A percentile compares a stretch with the other conserved stretches of the same genome.
These are phyloP conservation scores for Enteromius argenteus DNA, from an alignment of 2,797 vertebrate genomes.

Conservation along the genomic window DNA sequence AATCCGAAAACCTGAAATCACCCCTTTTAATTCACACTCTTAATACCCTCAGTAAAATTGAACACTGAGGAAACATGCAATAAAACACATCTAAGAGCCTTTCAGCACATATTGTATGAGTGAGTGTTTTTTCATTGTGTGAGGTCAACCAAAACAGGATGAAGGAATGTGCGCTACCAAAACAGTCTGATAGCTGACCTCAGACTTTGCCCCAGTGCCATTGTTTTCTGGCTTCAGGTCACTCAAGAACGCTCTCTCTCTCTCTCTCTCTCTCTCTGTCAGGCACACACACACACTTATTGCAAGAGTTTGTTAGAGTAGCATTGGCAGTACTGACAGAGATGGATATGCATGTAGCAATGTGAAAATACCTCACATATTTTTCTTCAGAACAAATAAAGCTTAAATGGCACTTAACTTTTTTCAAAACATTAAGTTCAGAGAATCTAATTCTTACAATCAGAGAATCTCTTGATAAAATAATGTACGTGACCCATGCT, in stretches of 20 bases:
- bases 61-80: slow-evolving; percentile 10
- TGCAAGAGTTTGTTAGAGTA: slow-evolving; percentile 49
- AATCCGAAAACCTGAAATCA: slow-evolving; percentile 30
- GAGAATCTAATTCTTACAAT: not conserved
- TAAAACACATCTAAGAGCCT: slow-evolving; percentile 30
- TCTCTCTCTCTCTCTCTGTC: not conserved
- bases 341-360: slow-evolving; percentile 56
- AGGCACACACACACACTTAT: slow-evolving; percentile 30
- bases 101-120: slow-evolving; percentile 61
- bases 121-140: slow-evolving; percentile 54
- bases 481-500: too few relatives aligned
- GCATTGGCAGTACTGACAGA: slow-evolving; percentile 56
- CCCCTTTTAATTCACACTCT: slow-evolving; percentile 1
- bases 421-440: not conserved
- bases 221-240: slow-evolving; percentile 58
- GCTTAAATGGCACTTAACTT: not conserved
- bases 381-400: slow-evolving; percentile 13
- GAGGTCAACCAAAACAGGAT: slow-evolving; percentile 61
- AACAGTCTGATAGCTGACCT: slow-evolving; percentile 62
- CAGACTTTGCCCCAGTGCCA: slow-evolving; percentile 55
- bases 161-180: slow-evolving; percentile 53
- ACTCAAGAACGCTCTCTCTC: slow-evolving; percentile 21
- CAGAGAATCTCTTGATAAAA: not conserved
- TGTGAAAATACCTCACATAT: slow-evolving; percentile 49
- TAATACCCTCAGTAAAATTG: not conserved